Conservation (phyloP, 1,140 invertebrate genomes). For the Drosophila athabasca region DNA sequence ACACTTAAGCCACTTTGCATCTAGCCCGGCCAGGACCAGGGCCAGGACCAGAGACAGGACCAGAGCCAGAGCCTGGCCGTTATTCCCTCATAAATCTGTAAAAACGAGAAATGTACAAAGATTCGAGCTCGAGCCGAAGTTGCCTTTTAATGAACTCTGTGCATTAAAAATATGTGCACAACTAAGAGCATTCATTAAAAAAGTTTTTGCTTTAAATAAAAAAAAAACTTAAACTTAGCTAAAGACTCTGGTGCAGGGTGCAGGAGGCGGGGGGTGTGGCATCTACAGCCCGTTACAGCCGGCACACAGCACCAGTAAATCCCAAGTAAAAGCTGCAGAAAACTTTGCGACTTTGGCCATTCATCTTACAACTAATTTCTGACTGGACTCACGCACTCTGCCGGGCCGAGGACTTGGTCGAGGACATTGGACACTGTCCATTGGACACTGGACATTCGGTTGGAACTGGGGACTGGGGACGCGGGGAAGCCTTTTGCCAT, state of each 20-base stretch:
- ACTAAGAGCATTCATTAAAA: conserved; percentile 82
- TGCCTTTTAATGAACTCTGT: conserved; percentile 76
- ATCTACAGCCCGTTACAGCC: conserved; percentile 45
- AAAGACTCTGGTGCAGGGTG: conserved; percentile 3
- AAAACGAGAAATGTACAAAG: conserved; percentile 45
- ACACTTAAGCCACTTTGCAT: conserved; percentile 68
- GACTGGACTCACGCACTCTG: conserved; percentile 75
- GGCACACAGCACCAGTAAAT: conserved; percentile 54
- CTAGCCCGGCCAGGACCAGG: background rate
- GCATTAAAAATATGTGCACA: conserved; percentile 80
- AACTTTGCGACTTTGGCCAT: conserved; percentile 79
- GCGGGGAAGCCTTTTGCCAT: conserved; percentile 23
- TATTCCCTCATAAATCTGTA: conserved; percentile 42
- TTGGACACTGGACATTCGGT: background rate
- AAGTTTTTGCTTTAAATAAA: conserved; percentile 75
- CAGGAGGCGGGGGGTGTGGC: conserved; percentile 1
- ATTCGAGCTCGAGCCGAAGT: conserved; percentile 47
- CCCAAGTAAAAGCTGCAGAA: conserved; percentile 73
- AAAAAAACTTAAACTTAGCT: conserved; percentile 32
- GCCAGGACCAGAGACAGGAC: too few species aligned
- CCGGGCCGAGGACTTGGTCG: too few species aligned
- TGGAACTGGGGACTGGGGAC: too few species aligned
- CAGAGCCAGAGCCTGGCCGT: too few species aligned
- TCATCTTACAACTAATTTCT: conserved; percentile 80
- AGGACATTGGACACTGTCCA: too few species aligned